phyloP scores from a whole-genome alignment of 2,113 vertebrate genomes.

The Rhea pennata region DNA sequence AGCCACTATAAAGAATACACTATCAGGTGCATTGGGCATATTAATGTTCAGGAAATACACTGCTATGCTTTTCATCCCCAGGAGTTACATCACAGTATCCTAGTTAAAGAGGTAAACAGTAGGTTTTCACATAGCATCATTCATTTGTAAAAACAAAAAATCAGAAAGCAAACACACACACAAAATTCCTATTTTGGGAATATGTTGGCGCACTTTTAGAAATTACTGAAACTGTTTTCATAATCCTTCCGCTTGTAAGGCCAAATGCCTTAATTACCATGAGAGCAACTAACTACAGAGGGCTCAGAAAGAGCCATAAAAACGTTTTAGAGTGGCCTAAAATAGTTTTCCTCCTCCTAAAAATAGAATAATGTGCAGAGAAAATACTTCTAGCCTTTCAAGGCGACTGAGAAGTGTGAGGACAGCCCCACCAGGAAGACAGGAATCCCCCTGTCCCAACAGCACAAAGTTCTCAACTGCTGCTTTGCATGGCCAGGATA shows the following conservation, averaged over 20 bases:
- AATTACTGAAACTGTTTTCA: conserved; percentile 33
- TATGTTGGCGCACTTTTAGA: conserved; percentile 27
- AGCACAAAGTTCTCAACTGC: background rate
- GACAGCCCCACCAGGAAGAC: background rate
- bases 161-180: background rate
- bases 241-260: conserved; percentile 63
- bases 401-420: fast-evolving
- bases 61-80: background rate
- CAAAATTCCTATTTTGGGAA: conserved; percentile 44
- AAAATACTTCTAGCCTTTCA: background rate
- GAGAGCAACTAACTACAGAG: conserved; percentile 39
- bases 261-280: conserved; percentile 68
- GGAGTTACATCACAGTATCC: background rate
- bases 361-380: conserved; percentile 52
- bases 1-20: background rate
- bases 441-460: background rate
- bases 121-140: background rate
- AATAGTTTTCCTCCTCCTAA: conserved; percentile 62
- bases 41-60: background rate
- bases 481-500: background rate
- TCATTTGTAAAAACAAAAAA: background rate
- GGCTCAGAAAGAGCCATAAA: conserved; percentile 43
- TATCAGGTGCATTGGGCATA: fast-evolving
- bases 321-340: conserved; percentile 29
- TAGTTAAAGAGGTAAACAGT: background rate